Evolutionary conservation across 2,888 invertebrate genomes (phyloP).

Genomic region (Listrodromus nycthemerus): DNA sequence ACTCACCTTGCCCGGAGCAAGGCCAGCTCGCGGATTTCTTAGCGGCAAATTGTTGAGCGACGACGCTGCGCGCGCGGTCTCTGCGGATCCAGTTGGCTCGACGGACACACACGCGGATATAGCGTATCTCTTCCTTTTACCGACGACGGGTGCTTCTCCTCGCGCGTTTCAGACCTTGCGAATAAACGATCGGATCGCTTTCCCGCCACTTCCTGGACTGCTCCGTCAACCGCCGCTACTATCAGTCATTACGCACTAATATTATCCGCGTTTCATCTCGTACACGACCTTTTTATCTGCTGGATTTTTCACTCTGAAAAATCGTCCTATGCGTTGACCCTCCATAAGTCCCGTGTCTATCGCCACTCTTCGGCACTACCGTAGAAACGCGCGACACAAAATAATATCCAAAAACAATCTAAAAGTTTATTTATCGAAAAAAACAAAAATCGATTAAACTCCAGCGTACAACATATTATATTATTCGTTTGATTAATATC

Average conservation of each 20-base stretch:
- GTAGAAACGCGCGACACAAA: no score
- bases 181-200: slow-evolving; percentile 37
- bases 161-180: slow-evolving; percentile 21
- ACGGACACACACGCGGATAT: background rate
- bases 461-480: no score
- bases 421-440: background rate
- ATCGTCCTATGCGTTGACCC: background rate
- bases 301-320: background rate
- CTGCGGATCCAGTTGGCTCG: slow-evolving; percentile 7
- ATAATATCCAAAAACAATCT: no score
- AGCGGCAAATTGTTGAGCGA: slow-evolving; percentile 77
- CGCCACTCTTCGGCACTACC: no score
- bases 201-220: slow-evolving; percentile 42
- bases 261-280: slow-evolving; percentile 10
- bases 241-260: slow-evolving; percentile 4
- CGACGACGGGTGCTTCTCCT: slow-evolving; percentile 7
- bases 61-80: slow-evolving; percentile 11
- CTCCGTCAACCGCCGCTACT: slow-evolving; percentile 3
- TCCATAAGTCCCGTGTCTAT: no score
- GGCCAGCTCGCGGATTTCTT: slow-evolving; percentile 77
- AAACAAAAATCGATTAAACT: no score
- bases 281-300: slow-evolving; percentile 40
- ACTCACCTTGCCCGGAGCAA: slow-evolving; percentile 80
- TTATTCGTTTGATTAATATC: no score
- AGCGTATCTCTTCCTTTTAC: background rate